Evolutionary conservation across 2,113 vertebrate species (phyloP), one percentile per base, ranked within the genome.

Genomic region (Corynorhinus townsendii): DNA sequence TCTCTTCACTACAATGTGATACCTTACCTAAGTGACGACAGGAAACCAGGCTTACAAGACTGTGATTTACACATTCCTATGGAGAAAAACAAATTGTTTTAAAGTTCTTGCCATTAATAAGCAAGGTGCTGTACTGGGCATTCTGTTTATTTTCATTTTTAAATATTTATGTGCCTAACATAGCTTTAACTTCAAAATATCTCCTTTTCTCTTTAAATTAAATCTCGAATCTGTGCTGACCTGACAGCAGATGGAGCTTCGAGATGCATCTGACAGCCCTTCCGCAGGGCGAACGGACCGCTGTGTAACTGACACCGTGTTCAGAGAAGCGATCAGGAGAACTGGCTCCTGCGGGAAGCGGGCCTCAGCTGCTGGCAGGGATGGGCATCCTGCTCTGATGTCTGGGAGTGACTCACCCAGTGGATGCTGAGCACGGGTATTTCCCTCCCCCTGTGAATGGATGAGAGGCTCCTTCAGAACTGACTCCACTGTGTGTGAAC

Each of bases 351-450:
- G 73, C 16, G 82, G 47, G 22, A 81, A 85, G 64, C 56, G n/a
- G 7, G 28, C 16, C 17, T 35, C 68, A 69, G 17, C 68, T 11
- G 40, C 82, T 52, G 0, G 0, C 28, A 52, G 45, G 45, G 56
- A 84, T 52, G 8, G 24, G 38, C 9, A 3, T 33, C 6, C 22
- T 47, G 80, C 26, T 89, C 66, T n/a, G 38, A 20, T 45, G 71
- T 66, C 24, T 10, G 72, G 30, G 40, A 40, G 35, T 26, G 11
- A 69, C 10, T 45, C 81, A 15, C 33, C 19, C 16, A 1, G 15
- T 2, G 4, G 5, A 6, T 0, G 4, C 56, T 68, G 17, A 45
- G 5, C 11, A 9, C 5, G 4, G 4, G 35, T 0, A 1, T 17
- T 8, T 5, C 30, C 40, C 11, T 1, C 45, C 40, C 73, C 35